A percentile compares a stretch with the other conserved stretches of the same genome.
Evolutionary conservation across 2,113 vertebrate species (phyloP).

Genomic region (Castor canadensis): DNA sequence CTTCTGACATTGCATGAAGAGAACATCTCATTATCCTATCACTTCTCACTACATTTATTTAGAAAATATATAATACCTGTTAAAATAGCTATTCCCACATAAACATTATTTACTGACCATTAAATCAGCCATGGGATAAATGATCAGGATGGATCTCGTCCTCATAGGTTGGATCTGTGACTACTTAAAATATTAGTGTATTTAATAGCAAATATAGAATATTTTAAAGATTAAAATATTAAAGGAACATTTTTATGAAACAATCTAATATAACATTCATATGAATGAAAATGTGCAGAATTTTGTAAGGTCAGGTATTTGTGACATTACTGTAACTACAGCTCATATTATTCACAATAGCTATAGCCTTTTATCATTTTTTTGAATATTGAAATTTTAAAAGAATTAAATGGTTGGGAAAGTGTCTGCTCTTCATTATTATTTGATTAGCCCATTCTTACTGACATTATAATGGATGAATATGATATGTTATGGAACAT

Average conservation of each 20-base stretch:
- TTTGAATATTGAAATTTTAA: constrained; percentile 59
- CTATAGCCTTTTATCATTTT: constrained; percentile 12
- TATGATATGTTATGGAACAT: constrained; percentile 57
- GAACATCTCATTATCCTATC: background rate
- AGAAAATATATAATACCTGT: background rate
- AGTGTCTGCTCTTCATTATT: constrained; percentile 60
- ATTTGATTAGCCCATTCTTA: constrained; percentile 66
- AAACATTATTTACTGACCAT: constrained; percentile 33
- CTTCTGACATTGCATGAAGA: background rate
- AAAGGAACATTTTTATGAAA: background rate
- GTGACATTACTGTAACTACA: constrained; percentile 43
- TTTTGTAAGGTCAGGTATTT: constrained; percentile 42
- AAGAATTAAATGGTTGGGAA: constrained; percentile 61
- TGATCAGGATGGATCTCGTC: background rate
- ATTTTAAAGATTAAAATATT: constrained; percentile 14
- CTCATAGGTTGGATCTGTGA: background rate
- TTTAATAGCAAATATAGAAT: background rate
- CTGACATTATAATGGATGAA: constrained; percentile 64
- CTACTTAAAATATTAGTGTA: background rate
- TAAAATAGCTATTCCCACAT: background rate
- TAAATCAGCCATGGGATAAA: background rate
- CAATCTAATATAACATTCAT: background rate
- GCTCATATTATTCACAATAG: constrained; percentile 41
- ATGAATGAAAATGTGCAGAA: constrained; percentile 49
- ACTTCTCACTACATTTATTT: background rate